Evolutionary conservation across 2,888 invertebrate genomes (phyloP).

Genomic region (Branchellion lobata): DNA sequence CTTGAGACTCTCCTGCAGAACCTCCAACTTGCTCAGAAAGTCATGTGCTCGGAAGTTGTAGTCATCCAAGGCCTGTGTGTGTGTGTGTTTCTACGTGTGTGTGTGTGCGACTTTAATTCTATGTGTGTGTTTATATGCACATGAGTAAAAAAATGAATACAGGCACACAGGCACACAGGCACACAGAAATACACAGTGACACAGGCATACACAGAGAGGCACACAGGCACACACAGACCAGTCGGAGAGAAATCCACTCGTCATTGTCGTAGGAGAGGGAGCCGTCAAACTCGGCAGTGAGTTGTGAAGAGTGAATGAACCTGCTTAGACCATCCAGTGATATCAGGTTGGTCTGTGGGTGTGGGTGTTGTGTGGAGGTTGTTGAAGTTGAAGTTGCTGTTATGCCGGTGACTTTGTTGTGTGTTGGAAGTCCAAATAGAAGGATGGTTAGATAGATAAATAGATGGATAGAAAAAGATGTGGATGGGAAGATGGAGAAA

Average conservation of each 20-base stretch:
- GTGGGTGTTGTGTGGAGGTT: too few relatives aligned
- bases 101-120: background rate
- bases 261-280: constrained; percentile 90
- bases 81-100: constrained; percentile 6
- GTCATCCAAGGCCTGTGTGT: constrained; percentile 78
- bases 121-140: background rate
- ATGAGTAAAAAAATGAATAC: background rate
- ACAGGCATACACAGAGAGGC: background rate
- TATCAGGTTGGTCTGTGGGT: constrained; percentile 86
- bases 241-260: constrained; percentile 91
- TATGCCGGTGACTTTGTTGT: too few relatives aligned
- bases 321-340: constrained; percentile 90
- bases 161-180: background rate
- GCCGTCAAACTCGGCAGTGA: constrained; percentile 91
- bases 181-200: background rate
- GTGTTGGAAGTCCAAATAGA: too few relatives aligned
- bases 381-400: too few relatives aligned
- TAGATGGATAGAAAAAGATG: too few relatives aligned
- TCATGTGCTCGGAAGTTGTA: constrained; percentile 94
- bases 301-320: constrained; percentile 85
- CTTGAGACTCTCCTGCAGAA: constrained; percentile 86
- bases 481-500: too few relatives aligned
- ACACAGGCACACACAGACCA: constrained; percentile 63
- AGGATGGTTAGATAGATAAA: too few relatives aligned
- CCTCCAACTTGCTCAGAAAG: constrained; percentile 84